Evolutionary conservation across 1,140 invertebrate species (phyloP), one percentile per base, ranked within the genome.

Genomic region (Andricus grossulariae): DNA sequence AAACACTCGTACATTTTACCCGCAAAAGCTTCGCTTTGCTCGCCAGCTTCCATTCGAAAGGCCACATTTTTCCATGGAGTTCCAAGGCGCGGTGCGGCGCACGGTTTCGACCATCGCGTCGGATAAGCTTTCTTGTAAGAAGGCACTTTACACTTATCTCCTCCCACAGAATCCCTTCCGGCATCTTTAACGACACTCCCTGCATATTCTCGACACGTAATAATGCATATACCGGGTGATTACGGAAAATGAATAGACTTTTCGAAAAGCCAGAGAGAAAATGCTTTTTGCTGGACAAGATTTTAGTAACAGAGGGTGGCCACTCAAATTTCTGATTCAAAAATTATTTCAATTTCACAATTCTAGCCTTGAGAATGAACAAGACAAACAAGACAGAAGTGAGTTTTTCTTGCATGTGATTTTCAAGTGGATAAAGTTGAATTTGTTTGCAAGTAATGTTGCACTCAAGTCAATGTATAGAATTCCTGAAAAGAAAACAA

Each of bases 1-100:
- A 82, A 84, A 82, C 82, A 79, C 77, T 79, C 73, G 77, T 79
- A 79, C 77, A 75, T 79, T 75, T 50, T 71, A 55, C 60, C 54
- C 45, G 71, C 52, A 21, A 79, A 72, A 52, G 45, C 50, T 72
- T 50, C n/a, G 71, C 32, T 66, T n/a, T 32, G 60, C 60, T 32
- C 25, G 25, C 25, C 25, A 32, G 25, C 25, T 66, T 66, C 21
- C 25, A 66, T 66, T 66, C 15, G 25, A 66, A 66, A n/a, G 32
- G 12, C 3, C 60, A 66, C 25, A 45, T 66, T 66, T 57, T 66
- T 66, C 60, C 39, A 66, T 66, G 72, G 54, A 73, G 25, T 19
- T 73, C 50, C 18, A 71, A n/a, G 52, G 6, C 55, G 71, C 50
- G 21, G 32, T 60, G 50, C 50, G 45, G 54, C 49, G 25, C 76